Conservation (phyloP, 2,888 invertebrate genomes). For the Unio delphinus region DNA sequence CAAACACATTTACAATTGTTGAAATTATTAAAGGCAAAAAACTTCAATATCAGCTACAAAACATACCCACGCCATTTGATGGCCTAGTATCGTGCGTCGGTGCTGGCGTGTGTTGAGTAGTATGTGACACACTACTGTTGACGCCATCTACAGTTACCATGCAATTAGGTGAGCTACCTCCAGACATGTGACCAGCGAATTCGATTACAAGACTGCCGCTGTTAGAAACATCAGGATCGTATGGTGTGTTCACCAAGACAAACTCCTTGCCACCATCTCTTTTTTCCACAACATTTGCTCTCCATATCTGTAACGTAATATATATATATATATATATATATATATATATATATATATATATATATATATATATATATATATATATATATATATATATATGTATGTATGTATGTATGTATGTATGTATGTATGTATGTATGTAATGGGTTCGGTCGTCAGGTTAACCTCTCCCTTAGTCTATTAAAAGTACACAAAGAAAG, state of each 20-base stretch:
- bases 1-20: no score
- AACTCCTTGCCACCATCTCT: slow-evolving; percentile 24
- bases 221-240: slow-evolving; percentile 26
- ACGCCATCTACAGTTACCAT: slow-evolving; percentile 33
- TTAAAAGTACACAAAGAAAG: no score
- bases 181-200: slow-evolving; percentile 29
- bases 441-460: no score
- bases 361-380: no score
- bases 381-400: no score
- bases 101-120: slow-evolving; percentile 1
- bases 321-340: no score
- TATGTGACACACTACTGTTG: background rate
- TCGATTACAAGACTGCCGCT: slow-evolving; percentile 33
- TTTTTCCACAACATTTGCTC: slow-evolving; percentile 18
- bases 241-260: slow-evolving; percentile 30
- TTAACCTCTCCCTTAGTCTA: no score
- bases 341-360: no score
- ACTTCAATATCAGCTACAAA: no score
- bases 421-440: no score
- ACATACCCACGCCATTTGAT: background rate
- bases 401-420: no score
- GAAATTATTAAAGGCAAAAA: no score
- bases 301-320: slow-evolving; percentile 25
- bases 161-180: slow-evolving; percentile 19
- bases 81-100: background rate